Percentiles rank a stretch among this genome's conserved stretches.
Evolutionary conservation across 92 coral and sea anemone genomes (phyloP).

Genomic region (Diadumene lineata): DNA sequence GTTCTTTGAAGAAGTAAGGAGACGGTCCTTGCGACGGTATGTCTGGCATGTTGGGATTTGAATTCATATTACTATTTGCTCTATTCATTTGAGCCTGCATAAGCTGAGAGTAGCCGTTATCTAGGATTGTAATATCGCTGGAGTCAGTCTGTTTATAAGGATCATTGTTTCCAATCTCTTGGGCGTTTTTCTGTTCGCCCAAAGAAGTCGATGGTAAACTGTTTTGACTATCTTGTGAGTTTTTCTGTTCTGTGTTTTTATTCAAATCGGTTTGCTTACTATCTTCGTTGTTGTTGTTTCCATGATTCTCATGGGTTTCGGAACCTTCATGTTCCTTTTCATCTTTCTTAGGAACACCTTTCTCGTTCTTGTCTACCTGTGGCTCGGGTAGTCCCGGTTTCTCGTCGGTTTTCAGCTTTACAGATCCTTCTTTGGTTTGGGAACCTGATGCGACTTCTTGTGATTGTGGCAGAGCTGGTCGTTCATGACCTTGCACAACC

Average conservation of each 20-base stretch:
- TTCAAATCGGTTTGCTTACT: neutral
- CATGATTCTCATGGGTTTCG: neutral
- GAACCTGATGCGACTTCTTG: neutral
- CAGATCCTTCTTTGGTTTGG: neutral
- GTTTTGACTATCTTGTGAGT: neutral
- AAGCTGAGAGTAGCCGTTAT: neutral
- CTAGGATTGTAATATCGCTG: neutral
- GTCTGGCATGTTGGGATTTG: too few species aligned
- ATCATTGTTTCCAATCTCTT: neutral
- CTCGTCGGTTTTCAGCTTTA: neutral
- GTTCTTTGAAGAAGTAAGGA: neutral
- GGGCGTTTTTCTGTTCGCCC: neutral
- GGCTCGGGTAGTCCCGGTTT: slow-evolving; percentile 10
- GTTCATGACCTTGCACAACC: neutral
- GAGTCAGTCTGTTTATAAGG: neutral
- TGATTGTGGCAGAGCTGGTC: neutral
- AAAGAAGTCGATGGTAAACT: neutral
- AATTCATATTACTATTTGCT: neutral
- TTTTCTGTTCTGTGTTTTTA: neutral
- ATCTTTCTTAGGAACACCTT: slow-evolving; percentile 33
- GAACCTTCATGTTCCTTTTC: too few species aligned
- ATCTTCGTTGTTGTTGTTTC: neutral
- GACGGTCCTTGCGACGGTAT: neutral
- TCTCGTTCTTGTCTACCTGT: slow-evolving; percentile 6
- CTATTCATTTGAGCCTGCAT: neutral